Conservation (phyloP, 2,797 vertebrate genomes). For the Ptychobarbus kaznakovi region DNA sequence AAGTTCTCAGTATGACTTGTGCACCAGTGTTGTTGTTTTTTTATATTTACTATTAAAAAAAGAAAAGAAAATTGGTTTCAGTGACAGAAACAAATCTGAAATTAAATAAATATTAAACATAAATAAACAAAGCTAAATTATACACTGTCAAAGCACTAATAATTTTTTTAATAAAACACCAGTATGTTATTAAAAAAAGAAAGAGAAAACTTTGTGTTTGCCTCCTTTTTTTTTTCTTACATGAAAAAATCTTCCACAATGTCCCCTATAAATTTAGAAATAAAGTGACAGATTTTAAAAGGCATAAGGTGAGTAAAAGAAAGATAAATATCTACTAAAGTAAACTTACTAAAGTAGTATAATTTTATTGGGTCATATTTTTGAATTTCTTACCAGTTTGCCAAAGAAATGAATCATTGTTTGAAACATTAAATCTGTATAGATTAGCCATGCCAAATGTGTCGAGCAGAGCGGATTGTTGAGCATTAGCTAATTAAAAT, state of each 20-base stretch:
- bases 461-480: neutral
- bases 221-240: neutral
- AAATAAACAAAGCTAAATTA: neutral
- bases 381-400: neutral
- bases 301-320: neutral
- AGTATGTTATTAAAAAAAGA: too few species aligned
- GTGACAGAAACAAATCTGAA: neutral
- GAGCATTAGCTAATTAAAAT: slow-evolving; percentile 2
- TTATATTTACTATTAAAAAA: neutral
- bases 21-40: neutral
- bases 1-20: neutral
- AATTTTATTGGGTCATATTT: neutral
- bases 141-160: neutral
- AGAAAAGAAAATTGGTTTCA: neutral
- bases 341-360: neutral
- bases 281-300: neutral
- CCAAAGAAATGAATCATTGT: neutral
- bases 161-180: too few species aligned
- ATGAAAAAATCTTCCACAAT: neutral
- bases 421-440: neutral
- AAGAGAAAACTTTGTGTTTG: neutral
- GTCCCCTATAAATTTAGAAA: neutral
- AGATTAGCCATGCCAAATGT: slow-evolving; percentile 6
- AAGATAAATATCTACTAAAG: neutral
- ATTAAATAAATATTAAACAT: neutral